Evolutionary conservation across 2,888 invertebrate genomes (phyloP).

Genomic region (Amorpha juglandis): DNA sequence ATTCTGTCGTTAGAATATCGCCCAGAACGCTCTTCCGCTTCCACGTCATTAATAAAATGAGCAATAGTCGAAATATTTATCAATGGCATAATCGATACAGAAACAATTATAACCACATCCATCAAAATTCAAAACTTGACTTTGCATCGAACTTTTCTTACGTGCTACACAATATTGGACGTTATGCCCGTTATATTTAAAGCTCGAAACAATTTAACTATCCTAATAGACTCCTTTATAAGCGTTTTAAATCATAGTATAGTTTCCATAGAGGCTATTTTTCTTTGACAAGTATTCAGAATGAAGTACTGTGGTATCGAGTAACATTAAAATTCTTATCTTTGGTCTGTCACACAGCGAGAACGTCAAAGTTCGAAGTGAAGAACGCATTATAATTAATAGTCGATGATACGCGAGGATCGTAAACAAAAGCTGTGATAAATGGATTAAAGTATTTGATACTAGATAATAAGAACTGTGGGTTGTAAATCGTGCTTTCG

Average conservation of each 20-base stretch:
- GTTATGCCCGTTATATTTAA: constrained; percentile 43
- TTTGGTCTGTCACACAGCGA: constrained; percentile 82
- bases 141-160: constrained; percentile 54
- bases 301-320: constrained; percentile 68
- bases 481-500: constrained; percentile 80
- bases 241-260: constrained; percentile 39
- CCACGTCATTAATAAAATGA: constrained; percentile 84
- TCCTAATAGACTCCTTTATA: constrained; percentile 29
- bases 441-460: constrained; percentile 79
- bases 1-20: constrained; percentile 74
- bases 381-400: constrained; percentile 83
- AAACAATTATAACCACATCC: constrained; percentile 84
- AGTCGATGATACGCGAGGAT: constrained; percentile 83
- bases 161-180: constrained; percentile 45
- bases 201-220: constrained; percentile 51
- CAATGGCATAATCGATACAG: constrained; percentile 85
- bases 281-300: constrained; percentile 42
- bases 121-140: constrained; percentile 79
- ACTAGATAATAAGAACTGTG: constrained; percentile 78
- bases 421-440: constrained; percentile 84
- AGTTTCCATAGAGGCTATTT: constrained; percentile 48
- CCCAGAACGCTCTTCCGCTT: constrained; percentile 78
- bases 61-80: constrained; percentile 83
- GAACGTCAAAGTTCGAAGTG: constrained; percentile 84
- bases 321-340: constrained; percentile 84